phyloP scores from a whole-genome alignment of 2,797 vertebrate genomes.

The Crax fasciolata region DNA sequence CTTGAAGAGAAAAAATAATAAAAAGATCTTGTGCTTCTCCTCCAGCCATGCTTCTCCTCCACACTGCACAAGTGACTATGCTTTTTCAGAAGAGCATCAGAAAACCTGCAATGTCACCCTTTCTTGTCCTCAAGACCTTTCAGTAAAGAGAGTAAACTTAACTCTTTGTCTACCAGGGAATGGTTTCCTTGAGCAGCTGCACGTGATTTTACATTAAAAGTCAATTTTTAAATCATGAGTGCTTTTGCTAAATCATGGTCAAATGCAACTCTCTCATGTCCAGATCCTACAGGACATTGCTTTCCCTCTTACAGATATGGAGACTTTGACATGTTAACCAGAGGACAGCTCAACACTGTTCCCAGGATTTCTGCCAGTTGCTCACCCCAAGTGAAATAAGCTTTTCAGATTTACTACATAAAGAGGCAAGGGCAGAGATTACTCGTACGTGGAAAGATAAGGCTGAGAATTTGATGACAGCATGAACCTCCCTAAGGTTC shows the following conservation, averaged over 20 bases:
- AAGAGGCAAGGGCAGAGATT: not conserved
- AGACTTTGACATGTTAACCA: not conserved
- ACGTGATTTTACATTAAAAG: not conserved
- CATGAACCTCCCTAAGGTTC: not conserved
- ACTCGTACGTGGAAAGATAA: not conserved
- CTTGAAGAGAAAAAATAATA: conserved; percentile 24
- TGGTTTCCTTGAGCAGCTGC: not conserved
- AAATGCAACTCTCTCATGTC: not conserved
- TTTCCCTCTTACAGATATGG: not conserved
- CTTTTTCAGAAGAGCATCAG: not conserved
- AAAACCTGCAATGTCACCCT: not conserved
- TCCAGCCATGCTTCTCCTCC: not conserved
- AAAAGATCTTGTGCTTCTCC: not conserved
- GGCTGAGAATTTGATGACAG: not conserved
- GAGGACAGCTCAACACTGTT: not conserved
- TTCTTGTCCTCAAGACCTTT: not conserved
- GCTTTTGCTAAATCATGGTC: not conserved
- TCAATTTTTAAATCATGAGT: not conserved
- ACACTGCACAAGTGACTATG: not conserved
- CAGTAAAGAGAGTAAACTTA: not conserved
- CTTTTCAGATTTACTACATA: not conserved
- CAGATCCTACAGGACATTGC: not conserved
- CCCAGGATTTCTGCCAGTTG: conserved; percentile 9
- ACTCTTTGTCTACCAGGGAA: not conserved
- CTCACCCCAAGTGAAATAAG: not conserved